These are phyloP conservation scores for Synergus umbraculus DNA, from an alignment of 2,888 invertebrate genomes.

Conservation along the genomic window DNA sequence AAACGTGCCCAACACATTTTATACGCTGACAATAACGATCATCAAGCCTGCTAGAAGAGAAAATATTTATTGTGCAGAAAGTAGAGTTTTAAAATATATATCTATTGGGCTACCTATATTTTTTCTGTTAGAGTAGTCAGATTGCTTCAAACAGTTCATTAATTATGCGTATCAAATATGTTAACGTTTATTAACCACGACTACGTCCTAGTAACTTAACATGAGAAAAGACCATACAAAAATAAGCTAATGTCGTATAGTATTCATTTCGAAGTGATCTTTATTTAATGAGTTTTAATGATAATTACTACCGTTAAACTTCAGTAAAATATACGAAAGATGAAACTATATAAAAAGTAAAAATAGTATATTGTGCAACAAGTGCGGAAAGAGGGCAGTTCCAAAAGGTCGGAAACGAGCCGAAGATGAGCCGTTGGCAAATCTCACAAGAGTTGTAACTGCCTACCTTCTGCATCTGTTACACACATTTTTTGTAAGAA, in stretches of 20 bases:
- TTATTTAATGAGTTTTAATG: slow-evolving; percentile 9
- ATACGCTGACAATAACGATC: slow-evolving; percentile 57
- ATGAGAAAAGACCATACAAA: slow-evolving; percentile 23
- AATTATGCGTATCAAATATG: slow-evolving; percentile 30
- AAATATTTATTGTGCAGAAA: slow-evolving; percentile 41
- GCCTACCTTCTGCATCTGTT: too few species aligned
- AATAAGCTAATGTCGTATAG: slow-evolving; percentile 9
- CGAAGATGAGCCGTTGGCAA: too few species aligned
- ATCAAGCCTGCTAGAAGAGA: slow-evolving; percentile 21
- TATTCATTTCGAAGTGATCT: slow-evolving; percentile 31
- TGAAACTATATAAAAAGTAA: too few species aligned
- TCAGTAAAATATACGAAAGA: not conserved
- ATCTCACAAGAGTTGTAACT: too few species aligned
- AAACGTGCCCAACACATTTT: slow-evolving; percentile 45
- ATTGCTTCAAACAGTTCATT: slow-evolving; percentile 23
- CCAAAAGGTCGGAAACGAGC: too few species aligned
- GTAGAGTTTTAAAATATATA: slow-evolving; percentile 24
- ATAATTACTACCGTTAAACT: slow-evolving; percentile 14
- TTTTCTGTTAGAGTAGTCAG: slow-evolving; percentile 25
- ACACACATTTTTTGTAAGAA: too few species aligned
- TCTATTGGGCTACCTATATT: slow-evolving; percentile 28
- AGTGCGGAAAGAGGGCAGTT: too few species aligned
- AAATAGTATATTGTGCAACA: too few species aligned
- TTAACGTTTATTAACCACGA: slow-evolving; percentile 21
- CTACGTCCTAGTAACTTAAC: slow-evolving; percentile 13